Base-by-base conservation (phyloP, 1,140 invertebrate species). In the Armadillidium nasatum region DNA sequence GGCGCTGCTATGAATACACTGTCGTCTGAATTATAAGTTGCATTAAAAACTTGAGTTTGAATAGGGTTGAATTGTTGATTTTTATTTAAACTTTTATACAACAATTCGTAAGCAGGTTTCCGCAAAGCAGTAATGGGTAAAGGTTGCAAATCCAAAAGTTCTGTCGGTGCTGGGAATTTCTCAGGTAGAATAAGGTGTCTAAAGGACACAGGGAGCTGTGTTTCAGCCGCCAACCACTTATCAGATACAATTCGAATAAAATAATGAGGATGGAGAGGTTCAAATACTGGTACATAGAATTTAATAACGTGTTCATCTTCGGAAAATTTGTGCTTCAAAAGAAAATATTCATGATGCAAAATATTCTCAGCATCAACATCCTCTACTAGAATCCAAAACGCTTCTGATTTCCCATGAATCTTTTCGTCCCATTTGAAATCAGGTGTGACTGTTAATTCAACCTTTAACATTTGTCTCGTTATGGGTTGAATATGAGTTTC, bases 361-460 rank as follows among this genome's bases (percentile, higher is more conserved):
- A 99, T 88, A 44, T 81, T 82, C 54, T 82, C 82, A 13, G 82
- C 80, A 79, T 82, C 82, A 23, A 82, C 82, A 75, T 82, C 82
- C 83, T 99, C 97, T 0, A 99, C 96, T 10, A 99, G 86, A 81
- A 99, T 97, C 97, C 97, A 99, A 86, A 99, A 99, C 0, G 94
- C 96, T 87, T 99, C 95, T 0, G 95, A 97, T 71, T 91, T 90
- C 0, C 96, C 96, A 84, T 99, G 96, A 43, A 97, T 87, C 84
- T 98, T 97, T 78, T 98, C 96, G 82, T 99, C 97, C 97, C 98
- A 99, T 83, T 98, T 94, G 85, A 99, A 99, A 85, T 99, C 97
- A 0, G 98, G 96, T 0, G 95, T 97, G n/a, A 99, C 96, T 0
- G 96, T 98, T 0, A 99, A 86, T 85, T 99, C 97, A 1, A 99